phyloP scores from a whole-genome alignment of 2,113 vertebrate genomes.

The Mastomys natalensis region DNA sequence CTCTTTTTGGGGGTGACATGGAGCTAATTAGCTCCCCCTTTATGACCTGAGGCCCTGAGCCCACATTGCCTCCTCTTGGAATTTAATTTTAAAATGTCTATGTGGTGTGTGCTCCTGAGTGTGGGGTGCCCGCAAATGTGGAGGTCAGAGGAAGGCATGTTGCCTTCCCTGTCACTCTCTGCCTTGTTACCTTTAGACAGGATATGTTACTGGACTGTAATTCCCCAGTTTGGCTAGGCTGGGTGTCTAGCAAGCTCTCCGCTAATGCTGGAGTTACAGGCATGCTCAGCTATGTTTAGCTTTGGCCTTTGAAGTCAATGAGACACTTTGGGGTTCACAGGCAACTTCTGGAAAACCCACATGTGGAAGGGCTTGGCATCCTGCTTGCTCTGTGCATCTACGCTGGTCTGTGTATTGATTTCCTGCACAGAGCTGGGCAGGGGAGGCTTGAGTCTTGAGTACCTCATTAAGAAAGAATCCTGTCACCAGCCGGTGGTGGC shows the following conservation, averaged over 20 bases:
- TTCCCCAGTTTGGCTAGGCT: not conserved
- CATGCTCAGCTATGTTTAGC: not conserved
- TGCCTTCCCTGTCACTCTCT: not conserved
- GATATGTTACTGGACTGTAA: too few relatives aligned
- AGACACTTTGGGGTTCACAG: not conserved
- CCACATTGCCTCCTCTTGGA: not conserved
- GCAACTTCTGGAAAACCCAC: not conserved
- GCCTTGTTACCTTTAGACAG: not conserved
- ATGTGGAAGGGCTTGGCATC: not conserved
- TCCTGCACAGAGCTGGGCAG: not conserved
- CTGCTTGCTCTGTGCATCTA: not conserved
- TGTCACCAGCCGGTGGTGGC: not conserved
- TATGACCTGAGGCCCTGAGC: rapidly evolving
- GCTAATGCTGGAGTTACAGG: not conserved
- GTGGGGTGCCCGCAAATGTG: too few relatives aligned
- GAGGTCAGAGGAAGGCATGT: not conserved
- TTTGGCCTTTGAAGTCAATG: not conserved
- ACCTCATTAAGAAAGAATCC: too few relatives aligned
- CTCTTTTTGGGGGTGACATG: not conserved
- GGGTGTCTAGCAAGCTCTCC: not conserved
- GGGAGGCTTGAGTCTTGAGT: not conserved
- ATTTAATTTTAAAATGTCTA: not conserved
- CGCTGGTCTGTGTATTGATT: not conserved
- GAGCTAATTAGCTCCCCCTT: not conserved
- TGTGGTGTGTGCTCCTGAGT: not conserved